phyloP scores from a whole-genome alignment of 30 jellyfish, hydroid and myxozoan species.

The Cassiopea andromeda region DNA sequence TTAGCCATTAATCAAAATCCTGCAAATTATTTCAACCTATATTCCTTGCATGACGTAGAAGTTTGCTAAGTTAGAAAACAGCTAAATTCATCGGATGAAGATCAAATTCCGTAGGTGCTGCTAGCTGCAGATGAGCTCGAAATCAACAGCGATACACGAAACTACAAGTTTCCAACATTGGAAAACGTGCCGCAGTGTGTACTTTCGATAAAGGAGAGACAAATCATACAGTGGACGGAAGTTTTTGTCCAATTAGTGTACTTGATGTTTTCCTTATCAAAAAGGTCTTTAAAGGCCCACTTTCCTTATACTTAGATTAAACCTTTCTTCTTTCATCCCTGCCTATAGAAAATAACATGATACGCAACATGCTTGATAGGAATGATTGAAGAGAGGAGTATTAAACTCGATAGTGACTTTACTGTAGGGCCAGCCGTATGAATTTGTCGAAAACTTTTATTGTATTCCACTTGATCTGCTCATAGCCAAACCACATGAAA shows the following conservation, averaged over 20 bases:
- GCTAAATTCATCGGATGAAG: too few relatives aligned
- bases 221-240: not conserved
- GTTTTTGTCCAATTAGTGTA: conserved; percentile 4
- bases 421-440: not conserved
- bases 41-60: too few relatives aligned
- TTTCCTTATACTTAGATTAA: not conserved
- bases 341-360: conserved; percentile 7
- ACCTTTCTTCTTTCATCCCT: not conserved
- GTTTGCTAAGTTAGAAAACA: too few relatives aligned
- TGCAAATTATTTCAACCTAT: too few relatives aligned
- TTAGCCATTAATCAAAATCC: too few relatives aligned
- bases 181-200: not conserved
- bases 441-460: not conserved
- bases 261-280: not conserved
- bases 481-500: too few relatives aligned
- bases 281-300: not conserved
- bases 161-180: not conserved
- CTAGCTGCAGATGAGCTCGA: not conserved
- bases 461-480: too few relatives aligned
- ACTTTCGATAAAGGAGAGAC: not conserved
- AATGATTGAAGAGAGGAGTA: not conserved
- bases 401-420: not conserved
- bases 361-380: conserved; percentile 1
- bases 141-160: not conserved
- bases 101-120: too few relatives aligned